These are phyloP conservation scores for Nanorana parkeri DNA, from an alignment of 2,113 vertebrate genomes.

Conservation along the genomic window DNA sequence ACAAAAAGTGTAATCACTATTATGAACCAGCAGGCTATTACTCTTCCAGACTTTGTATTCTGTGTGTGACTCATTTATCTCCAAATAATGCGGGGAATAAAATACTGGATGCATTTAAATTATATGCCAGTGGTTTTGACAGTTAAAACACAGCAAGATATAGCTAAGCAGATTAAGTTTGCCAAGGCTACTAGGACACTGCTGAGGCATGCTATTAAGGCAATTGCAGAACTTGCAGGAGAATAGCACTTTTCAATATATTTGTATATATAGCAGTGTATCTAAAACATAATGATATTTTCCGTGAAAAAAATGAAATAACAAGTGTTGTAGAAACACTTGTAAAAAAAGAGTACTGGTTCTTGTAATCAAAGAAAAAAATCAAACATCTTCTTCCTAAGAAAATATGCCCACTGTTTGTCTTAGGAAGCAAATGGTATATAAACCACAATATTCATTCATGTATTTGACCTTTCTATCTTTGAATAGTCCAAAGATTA, in stretches of 20 bases:
- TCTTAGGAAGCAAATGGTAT: no score
- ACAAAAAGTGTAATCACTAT: constrained; percentile 48
- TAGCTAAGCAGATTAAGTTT: constrained; percentile 41
- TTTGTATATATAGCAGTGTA: constrained; percentile 13
- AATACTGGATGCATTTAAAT: constrained; percentile 45
- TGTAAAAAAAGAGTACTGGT: neutral
- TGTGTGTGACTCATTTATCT: constrained; percentile 37
- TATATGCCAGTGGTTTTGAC: constrained; percentile 48
- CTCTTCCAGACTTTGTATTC: constrained; percentile 16
- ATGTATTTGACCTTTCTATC: no score
- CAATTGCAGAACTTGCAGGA: neutral
- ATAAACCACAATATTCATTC: no score
- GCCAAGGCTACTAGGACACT: constrained; percentile 37
- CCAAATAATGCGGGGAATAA: constrained; percentile 55
- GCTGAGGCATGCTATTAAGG: constrained; percentile 49
- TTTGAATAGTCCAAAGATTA: no score
- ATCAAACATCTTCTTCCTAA: no score
- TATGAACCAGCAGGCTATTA: constrained; percentile 46
- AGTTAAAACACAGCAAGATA: constrained; percentile 42
- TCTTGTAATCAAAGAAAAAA: no score
- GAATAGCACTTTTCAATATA: constrained; percentile 27
- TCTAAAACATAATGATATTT: neutral
- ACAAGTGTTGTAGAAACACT: neutral
- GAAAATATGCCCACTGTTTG: no score
- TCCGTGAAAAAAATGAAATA: constrained; percentile 21